Base-by-base conservation (phyloP, 2,797 vertebrate genomes). In the Podarcis lilfordi region DNA sequence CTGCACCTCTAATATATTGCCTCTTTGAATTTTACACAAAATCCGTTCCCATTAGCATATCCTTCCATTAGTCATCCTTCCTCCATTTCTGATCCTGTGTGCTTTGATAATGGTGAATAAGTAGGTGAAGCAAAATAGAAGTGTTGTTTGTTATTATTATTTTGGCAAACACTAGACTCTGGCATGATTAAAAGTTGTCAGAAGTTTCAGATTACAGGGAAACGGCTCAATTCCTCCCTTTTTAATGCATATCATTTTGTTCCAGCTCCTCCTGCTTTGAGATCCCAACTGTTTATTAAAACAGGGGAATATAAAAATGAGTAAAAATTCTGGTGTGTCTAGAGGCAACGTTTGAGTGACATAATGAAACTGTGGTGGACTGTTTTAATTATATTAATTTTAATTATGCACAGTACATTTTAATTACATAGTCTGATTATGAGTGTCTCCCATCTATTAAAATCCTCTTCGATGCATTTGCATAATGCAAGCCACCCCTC, bases 361-460 rank as follows among this genome's bases (percentile, higher is more conserved):
- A 90, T 93, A 92, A 93, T 90, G 93, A 88, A 96, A 95, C 88
- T 87, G 40, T 59, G 40, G 79, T 92, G 27, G 88, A 89, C 10
- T 91, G 66, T 92, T 95, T 94, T 93, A 95, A 94, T 96, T 93
- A 90, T 89, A 95, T 95, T 96, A 91, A 92, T 96, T 96, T 94
- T 96, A 96, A 96, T 96, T 96, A 94, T 86, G 93, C 85, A 86
- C 85, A 89, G 90, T 90, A 85, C 85, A 91, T 95, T 96, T 95
- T 96, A 95, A 96, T 96, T 95, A 91, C 74, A 89, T 74, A 92
- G 85, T 91, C 84, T 91, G 84, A 94, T 91, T 93, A 82, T 91
- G 91, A 93, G 88, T 91, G 84, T 35, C n/a, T 93, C 61, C 85
- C 87, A 78, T 40, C 84, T 91, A 90, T 94, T 94, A 94, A 93